phyloP scores from a whole-genome alignment of 2,113 vertebrate species.

The Talpa occidentalis region DNA sequence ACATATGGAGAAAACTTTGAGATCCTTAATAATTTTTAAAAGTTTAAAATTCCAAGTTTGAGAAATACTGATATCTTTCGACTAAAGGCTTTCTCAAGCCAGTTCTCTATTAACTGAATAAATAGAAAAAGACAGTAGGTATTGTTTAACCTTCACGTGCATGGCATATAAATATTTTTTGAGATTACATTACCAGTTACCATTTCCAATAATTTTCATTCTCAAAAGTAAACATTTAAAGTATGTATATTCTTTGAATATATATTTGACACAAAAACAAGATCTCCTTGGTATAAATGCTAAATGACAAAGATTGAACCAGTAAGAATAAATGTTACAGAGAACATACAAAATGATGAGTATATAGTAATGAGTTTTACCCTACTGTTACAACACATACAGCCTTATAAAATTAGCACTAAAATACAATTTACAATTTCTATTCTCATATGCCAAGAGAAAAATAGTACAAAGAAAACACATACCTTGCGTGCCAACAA shows the following conservation, averaged over 20 bases:
- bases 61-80: not conserved
- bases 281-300: not conserved
- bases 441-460: not conserved
- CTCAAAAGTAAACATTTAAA: constrained; percentile 30
- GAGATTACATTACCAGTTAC: not conserved
- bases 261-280: not conserved
- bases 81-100: not conserved
- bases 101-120: not conserved
- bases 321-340: not conserved
- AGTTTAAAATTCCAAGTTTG: not conserved
- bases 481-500: constrained; percentile 96
- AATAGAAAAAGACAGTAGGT: not conserved
- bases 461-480: not conserved
- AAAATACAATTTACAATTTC: not conserved
- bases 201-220: not conserved
- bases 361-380: not conserved
- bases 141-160: constrained; percentile 5
- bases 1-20: not conserved
- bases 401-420: not conserved
- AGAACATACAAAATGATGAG: not conserved
- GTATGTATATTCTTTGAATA: not conserved
- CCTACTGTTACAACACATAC: not conserved
- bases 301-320: not conserved
- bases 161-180: not conserved
- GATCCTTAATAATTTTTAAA: not conserved